Percentiles rank a stretch among this genome's conserved stretches.
Evolutionary conservation across 2,888 invertebrate genomes (phyloP).

Genomic region (Adelognathus sp.): DNA sequence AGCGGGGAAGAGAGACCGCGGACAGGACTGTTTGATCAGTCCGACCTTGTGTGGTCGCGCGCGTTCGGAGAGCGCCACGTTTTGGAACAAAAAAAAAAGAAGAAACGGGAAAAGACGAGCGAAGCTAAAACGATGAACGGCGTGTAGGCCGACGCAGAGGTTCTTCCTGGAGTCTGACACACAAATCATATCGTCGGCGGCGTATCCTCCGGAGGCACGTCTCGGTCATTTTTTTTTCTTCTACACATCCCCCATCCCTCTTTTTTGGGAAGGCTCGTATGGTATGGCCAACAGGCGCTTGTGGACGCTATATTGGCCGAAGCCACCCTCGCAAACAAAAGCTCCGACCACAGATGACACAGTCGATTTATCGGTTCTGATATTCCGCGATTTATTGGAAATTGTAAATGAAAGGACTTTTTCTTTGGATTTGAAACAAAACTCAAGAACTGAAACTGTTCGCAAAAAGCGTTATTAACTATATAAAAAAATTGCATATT

Average conservation of each 20-base stretch:
- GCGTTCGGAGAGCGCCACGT: conserved; percentile 42
- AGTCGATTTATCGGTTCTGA: conserved; percentile 24
- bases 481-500: no score
- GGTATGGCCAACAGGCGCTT: conserved; percentile 35
- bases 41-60: conserved; percentile 71
- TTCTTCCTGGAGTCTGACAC: conserved; percentile 74
- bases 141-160: conserved; percentile 46
- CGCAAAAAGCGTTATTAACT: no score
- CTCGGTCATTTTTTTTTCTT: conserved; percentile 40
- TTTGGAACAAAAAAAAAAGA: conserved; percentile 14
- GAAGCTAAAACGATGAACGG: conserved; percentile 42
- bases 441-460: no score
- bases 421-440: no score
- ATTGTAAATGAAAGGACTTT: background rate
- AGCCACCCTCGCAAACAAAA: conserved; percentile 64
- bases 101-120: conserved; percentile 24
- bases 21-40: conserved; percentile 76
- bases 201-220: conserved; percentile 38
- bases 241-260: conserved; percentile 34
- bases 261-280: conserved; percentile 38
- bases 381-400: background rate
- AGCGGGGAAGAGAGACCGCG: conserved; percentile 64
- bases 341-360: conserved; percentile 46
- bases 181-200: conserved; percentile 75
- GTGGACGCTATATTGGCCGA: conserved; percentile 3